Conservation (phyloP, 2,888 invertebrate species). For the Ochropleura leucogaster region DNA sequence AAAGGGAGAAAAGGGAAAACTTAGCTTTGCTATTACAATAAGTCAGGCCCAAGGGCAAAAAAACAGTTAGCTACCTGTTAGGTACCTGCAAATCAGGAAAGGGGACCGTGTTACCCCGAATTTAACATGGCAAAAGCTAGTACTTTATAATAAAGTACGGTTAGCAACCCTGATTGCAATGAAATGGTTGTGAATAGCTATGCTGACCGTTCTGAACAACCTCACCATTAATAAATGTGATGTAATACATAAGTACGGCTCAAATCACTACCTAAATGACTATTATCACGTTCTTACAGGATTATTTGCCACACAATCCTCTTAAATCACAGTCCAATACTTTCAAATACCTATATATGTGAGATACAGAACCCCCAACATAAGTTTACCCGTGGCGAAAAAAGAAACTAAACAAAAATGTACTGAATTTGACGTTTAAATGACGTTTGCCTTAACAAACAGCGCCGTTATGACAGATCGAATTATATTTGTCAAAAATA, state of each 20-base stretch:
- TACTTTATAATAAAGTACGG: too few relatives aligned
- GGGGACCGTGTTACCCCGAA: too few relatives aligned
- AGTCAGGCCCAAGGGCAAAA: too few relatives aligned
- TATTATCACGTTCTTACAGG: conserved; percentile 24
- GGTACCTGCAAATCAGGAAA: too few relatives aligned
- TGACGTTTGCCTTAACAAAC: background rate
- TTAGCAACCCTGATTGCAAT: too few relatives aligned
- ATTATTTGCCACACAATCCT: conserved; percentile 26
- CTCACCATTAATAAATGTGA: background rate
- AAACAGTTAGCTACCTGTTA: too few relatives aligned
- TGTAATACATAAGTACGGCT: background rate
- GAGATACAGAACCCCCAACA: background rate
- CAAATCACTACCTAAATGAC: conserved; percentile 2
- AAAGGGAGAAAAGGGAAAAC: too few relatives aligned
- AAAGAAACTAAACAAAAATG: conserved; percentile 25
- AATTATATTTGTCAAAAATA: conserved; percentile 12
- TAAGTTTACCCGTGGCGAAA: conserved; percentile 1
- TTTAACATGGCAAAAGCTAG: too few relatives aligned
- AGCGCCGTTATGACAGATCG: background rate
- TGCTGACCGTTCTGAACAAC: too few relatives aligned
- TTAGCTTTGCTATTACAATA: too few relatives aligned
- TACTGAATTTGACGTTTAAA: conserved; percentile 1
- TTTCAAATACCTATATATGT: conserved; percentile 34
- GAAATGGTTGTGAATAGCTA: too few relatives aligned
- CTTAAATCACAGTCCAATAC: conserved; percentile 42